Base-by-base conservation (phyloP, 2,888 invertebrate genomes). In the Hetaerina titia region DNA sequence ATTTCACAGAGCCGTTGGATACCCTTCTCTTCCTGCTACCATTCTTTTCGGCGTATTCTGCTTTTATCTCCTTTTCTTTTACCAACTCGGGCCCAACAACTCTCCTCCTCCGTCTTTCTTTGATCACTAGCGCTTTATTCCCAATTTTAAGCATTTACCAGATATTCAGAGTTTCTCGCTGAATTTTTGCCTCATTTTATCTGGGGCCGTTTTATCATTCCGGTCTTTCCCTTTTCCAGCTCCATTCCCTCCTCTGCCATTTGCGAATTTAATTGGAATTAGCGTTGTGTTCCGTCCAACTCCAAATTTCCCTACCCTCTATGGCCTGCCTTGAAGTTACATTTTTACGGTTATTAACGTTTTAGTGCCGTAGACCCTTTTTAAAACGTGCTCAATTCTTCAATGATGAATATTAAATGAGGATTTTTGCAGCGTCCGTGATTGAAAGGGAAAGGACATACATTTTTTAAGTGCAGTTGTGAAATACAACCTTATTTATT, bases 141-240 rank as follows among this genome's bases (percentile, higher is more conserved):
- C 31, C 45, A 88, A 88, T 45, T 88, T 88, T 88, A 88, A 88
- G 88, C 88, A 88, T 88, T 88, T 56, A 15, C 88, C 45, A 56
- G 56, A 56, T 88, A 56, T 88, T 88, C 31, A 56, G 88, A 88
- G 88, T 56, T 17, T 45, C 56, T 88, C 88, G 45, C 56, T n/a
- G 69, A 88, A 56, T 88, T 88, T 88, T 19, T 88, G 22, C 45
- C 45, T 88, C 8, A 56, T 31, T 31, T 88, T 88, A 88, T 89
- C 57, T 57, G 11, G 7, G 9, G 58, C 89, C n/a, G 22, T 89
- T n/a, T 89, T 89, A 57, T 89, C 22, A 56, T 89, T n/a, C 57
- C 19, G 31, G 17, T 74, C 74, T 13, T n/a, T 56, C 19, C 45
- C 88, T 17, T 88, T 81, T 31, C 17, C n/a, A n/a, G 25, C 11